Percentiles rank a stretch among this genome's conserved stretches.
These are phyloP conservation scores for Papilio polytes DNA, from an alignment of 1,140 invertebrate genomes.

Conservation along the genomic window DNA sequence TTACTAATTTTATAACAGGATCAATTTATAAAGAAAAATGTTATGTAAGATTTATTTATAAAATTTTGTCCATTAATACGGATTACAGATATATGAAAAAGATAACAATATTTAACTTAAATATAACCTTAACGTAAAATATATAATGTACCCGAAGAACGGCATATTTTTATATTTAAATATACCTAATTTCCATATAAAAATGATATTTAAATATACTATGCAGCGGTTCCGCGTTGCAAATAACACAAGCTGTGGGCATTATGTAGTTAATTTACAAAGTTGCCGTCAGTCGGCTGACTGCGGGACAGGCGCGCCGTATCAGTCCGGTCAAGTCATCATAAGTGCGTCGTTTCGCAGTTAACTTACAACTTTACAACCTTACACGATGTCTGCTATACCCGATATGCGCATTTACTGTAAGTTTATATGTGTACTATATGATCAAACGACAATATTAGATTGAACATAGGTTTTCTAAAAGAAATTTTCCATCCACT, in stretches of 20 bases:
- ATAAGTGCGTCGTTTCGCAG: neutral
- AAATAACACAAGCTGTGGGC: neutral
- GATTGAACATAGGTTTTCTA: neutral
- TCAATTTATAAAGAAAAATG: no score
- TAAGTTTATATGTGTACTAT: neutral
- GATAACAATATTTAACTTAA: neutral
- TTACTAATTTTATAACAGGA: no score
- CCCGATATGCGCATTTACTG: neutral
- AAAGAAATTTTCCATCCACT: neutral
- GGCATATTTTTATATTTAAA: neutral
- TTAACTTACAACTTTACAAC: conserved; percentile 14
- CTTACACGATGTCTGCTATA: neutral
- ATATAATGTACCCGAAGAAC: neutral
- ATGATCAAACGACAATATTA: neutral
- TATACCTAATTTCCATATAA: neutral
- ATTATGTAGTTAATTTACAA: neutral
- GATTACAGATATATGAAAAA: neutral
- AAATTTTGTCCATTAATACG: no score
- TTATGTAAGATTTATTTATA: no score
- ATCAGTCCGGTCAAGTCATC: neutral
- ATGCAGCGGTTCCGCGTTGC: neutral
- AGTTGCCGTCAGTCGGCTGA: neutral
- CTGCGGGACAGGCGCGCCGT: neutral
- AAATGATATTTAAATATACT: neutral
- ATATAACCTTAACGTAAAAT: neutral